These are phyloP conservation scores for Phymastichus coffea DNA, from an alignment of 1,140 invertebrate genomes.

Conservation along the genomic window DNA sequence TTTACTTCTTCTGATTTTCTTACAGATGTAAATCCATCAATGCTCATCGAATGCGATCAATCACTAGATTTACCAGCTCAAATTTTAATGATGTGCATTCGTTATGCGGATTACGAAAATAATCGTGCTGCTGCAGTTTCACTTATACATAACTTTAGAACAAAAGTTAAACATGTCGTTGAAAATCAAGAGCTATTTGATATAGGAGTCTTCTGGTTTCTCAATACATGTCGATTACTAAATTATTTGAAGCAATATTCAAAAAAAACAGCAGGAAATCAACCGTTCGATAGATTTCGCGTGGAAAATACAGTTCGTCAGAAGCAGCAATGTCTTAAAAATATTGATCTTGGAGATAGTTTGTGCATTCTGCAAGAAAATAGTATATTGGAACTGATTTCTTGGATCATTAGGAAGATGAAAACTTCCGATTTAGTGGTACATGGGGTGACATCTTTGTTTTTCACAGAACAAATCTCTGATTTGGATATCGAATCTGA, in stretches of 20 bases:
- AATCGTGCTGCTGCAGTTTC: constrained; percentile 85
- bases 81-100: constrained; percentile 93
- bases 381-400: too few species aligned
- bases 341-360: constrained; percentile 95
- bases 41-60: constrained; percentile 76
- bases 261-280: constrained; percentile 42
- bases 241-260: constrained; percentile 95
- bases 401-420: too few species aligned
- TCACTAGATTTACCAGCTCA: constrained; percentile 90
- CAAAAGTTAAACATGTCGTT: constrained; percentile 79
- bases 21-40: constrained; percentile 80
- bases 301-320: constrained; percentile 83
- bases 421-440: too few species aligned
- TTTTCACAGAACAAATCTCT: too few species aligned
- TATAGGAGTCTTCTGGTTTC: constrained; percentile 83
- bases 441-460: too few species aligned
- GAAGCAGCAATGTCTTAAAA: constrained; percentile 88
- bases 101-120: constrained; percentile 91
- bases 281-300: constrained; percentile 81
- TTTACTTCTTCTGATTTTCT: too few species aligned
- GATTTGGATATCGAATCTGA: too few species aligned
- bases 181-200: constrained; percentile 80
- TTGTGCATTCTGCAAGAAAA: too few species aligned
- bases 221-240: constrained; percentile 82
- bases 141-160: constrained; percentile 76